Conservation (phyloP, 2,113 vertebrate species). For the Sciurus niger region DNA sequence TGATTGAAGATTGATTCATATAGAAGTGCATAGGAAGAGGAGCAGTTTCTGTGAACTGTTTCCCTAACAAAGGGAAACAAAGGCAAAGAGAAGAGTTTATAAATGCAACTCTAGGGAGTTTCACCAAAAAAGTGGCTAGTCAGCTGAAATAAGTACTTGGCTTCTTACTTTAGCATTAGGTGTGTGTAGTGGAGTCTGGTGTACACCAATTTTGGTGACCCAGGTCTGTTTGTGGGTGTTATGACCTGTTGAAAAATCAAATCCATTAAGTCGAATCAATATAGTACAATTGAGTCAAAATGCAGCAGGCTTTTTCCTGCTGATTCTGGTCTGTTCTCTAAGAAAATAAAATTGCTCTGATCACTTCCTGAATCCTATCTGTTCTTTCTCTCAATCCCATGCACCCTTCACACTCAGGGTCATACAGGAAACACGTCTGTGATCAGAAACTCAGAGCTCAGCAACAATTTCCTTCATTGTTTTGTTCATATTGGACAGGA, state of each 20-base stretch:
- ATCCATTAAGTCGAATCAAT: slow-evolving; percentile 7
- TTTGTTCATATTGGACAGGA: background rate
- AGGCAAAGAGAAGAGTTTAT: background rate
- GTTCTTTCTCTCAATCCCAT: background rate
- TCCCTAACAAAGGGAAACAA: background rate
- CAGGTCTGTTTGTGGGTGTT: background rate
- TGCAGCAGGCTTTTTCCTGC: background rate
- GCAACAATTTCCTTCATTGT: background rate
- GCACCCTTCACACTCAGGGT: background rate
- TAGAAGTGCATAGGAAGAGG: background rate
- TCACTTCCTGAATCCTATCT: too few relatives aligned
- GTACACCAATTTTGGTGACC: background rate
- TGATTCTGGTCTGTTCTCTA: slow-evolving; percentile 16
- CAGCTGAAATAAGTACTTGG: background rate
- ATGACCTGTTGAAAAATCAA: background rate
- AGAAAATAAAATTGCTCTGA: background rate
- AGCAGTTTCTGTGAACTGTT: background rate
- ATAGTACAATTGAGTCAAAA: slow-evolving; percentile 1
- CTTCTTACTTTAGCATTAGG: background rate
- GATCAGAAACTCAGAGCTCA: background rate
- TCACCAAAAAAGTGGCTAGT: background rate
- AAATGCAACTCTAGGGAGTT: background rate
- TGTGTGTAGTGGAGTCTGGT: background rate
- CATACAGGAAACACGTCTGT: background rate
- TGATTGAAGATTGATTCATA: background rate